Evolutionary conservation across 2,888 invertebrate species (phyloP), one percentile per base, ranked within the genome.

Genomic region (Metalampra italica): DNA sequence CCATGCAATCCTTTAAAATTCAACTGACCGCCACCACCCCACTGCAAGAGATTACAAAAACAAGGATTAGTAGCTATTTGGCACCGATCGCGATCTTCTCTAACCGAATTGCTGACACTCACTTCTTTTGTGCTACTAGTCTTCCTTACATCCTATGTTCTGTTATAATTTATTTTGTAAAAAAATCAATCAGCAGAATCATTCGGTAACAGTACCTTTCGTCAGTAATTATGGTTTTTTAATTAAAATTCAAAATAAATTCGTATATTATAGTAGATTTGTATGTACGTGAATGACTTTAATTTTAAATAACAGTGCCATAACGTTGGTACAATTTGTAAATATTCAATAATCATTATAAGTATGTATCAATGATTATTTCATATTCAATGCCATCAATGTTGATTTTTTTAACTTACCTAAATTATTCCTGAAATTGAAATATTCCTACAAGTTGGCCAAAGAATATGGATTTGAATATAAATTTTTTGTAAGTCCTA

Each of bases 361-460:
- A 59, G 55, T 48, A 57, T n/a, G n/a, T n/a, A n/a, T n/a, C 36
- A 46, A 41, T 44, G 29, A 32, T 47, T 46, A 43, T 37, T 45
- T 38, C 43, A 45, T 43, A 52, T 48, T 44, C 2, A 41, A 12
- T 29, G 1, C 3, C 9, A 11, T 12, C 13, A 3, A 41, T 7
- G 9, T 39, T 29, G 29, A 8, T 45, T 29, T 39, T 43, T 29
- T 32, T 29, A 22, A 29, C 13, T 22, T 47, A 49, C 29, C 32
- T 42, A 43, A 22, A 45, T 51, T 52, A 49, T 46, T 39, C 57
- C 57, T 50, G 55, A 65, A 62, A 59, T 54, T n/a, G n/a, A n/a
- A n/a, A n/a, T 56, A 56, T 54, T 55, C 50, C 54, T 55, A 57
- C 50, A 49, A 57, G 59, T 62, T 66, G 65, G 64, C 68, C 68